A percentile compares a stretch with the other conserved stretches of the same genome.
These are phyloP conservation scores for Pterocles orientalis DNA, from an alignment of 2,113 vertebrate genomes.

Conservation along the genomic window DNA sequence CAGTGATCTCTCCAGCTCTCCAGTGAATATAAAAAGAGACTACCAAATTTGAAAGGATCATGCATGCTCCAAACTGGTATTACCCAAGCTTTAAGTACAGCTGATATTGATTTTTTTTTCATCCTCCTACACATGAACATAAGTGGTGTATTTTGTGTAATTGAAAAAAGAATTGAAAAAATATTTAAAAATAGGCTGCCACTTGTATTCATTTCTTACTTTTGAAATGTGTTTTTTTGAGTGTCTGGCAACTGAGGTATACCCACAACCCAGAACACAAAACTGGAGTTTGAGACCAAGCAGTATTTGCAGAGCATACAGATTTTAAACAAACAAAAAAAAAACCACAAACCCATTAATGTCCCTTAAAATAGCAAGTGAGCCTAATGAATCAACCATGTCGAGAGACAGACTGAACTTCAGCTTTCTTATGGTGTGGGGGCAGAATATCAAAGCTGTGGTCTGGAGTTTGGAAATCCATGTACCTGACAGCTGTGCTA, in stretches of 20 bases:
- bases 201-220: background rate
- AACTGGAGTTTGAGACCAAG: background rate
- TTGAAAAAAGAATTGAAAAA: background rate
- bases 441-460: background rate
- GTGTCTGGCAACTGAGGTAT: background rate
- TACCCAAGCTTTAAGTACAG: background rate
- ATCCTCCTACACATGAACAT: background rate
- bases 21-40: background rate
- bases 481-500: accelerated
- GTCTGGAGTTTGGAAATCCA: background rate
- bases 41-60: background rate
- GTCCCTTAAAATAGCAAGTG: background rate
- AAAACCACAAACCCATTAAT: background rate
- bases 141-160: background rate
- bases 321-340: background rate
- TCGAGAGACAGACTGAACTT: background rate
- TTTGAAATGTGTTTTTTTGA: background rate
- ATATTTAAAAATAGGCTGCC: background rate
- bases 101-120: background rate
- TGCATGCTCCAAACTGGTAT: background rate
- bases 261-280: background rate
- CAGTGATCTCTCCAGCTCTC: background rate
- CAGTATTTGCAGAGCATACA: background rate
- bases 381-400: background rate
- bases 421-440: background rate